Base-by-base conservation (phyloP, 2,113 vertebrate genomes). In the Labrus mixtus region DNA sequence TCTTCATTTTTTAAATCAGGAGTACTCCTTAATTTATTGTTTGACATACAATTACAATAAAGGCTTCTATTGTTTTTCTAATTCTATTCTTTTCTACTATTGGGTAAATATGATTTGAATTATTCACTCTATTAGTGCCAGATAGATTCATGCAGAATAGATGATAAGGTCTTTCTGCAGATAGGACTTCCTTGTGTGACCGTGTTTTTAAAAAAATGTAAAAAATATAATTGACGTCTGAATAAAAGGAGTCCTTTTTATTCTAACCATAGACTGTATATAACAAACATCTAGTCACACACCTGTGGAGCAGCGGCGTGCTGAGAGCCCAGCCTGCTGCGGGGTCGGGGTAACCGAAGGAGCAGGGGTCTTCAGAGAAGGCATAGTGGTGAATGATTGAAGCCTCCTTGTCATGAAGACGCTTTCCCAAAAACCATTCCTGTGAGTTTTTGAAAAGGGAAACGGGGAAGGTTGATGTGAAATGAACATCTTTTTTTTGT, bases 301-400 rank as follows among this genome's bases (percentile, higher is more conserved):
- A 98, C 97, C 96, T 96, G 81, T 94, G 96, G 59, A 96, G 91
- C 65, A 98, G 95, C 0, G 95, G 93, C 3, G 92, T 90, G 76
- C 96, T 98, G 65, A 98, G 92, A 54, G 95, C 96, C 97, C 97
- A 98, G 79, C 97, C 96, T 62, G 96, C 96, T 76, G 96, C 93
- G 75, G 97, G 96, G 87, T 98, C 97, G 33, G 97, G 97, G 90
- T 96, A 99, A 83, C 95, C 95, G 80, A 99, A 99, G 73, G 88
- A 86, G 10, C 82, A 57, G 70, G 96, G 95, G 82, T 97, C 95
- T 89, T 98, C 96, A 57, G 96, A 96, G 91, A 99, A 98, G 81
- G 96, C 96, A 25, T 97, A 97, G 91, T 98, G 97, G 92, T 97
- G 97, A 89, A 97, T 97, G 84, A 99, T 97, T 58, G 96, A 97